Conservation (phyloP, 2,113 vertebrate species). For the Cranoglanis bouderius region DNA sequence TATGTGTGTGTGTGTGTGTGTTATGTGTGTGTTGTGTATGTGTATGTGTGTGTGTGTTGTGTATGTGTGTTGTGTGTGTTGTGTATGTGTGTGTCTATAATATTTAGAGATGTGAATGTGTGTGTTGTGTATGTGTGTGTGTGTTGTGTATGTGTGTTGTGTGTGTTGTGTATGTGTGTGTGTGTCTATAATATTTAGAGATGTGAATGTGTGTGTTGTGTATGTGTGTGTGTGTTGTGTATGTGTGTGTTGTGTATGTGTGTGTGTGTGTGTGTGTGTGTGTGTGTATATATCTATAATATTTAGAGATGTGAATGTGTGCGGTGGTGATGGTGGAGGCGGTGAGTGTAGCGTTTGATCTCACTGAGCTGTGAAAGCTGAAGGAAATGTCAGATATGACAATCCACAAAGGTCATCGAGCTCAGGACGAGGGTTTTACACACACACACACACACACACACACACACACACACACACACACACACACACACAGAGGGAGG, state of each 20-base stretch:
- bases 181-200: too few species aligned
- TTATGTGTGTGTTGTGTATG: too few species aligned
- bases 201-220: too few species aligned
- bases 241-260: not conserved
- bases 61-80: too few species aligned
- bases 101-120: too few species aligned
- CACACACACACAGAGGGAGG: not conserved
- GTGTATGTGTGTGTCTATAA: too few species aligned
- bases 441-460: not conserved
- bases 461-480: conserved; percentile 18
- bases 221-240: not conserved
- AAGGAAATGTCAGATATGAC: conserved; percentile 46
- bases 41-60: too few species aligned
- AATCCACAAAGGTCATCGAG: conserved; percentile 42
- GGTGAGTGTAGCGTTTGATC: not conserved
- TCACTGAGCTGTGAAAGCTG: not conserved
- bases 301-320: not conserved
- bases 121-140: not conserved
- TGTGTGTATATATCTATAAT: not conserved
- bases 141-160: not conserved
- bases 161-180: not conserved
- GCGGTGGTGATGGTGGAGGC: not conserved
- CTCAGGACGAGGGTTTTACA: not conserved
- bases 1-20: too few species aligned
- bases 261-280: conserved; percentile 3